These are phyloP conservation scores for Anolis sagrei DNA, from an alignment of 2,113 vertebrate genomes.

Conservation along the genomic window DNA sequence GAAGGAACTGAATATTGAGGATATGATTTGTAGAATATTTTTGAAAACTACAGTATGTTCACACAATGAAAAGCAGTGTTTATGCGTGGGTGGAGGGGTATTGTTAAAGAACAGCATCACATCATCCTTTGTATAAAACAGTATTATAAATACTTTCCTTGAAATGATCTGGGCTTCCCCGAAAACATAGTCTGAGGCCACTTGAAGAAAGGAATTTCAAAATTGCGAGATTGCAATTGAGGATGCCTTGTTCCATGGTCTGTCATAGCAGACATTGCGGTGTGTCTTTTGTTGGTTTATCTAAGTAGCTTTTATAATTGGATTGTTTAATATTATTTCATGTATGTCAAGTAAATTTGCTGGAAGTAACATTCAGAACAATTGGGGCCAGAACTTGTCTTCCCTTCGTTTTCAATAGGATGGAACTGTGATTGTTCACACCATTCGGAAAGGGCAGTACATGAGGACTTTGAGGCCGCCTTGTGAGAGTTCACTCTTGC, in stretches of 20 bases:
- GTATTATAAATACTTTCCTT: background rate
- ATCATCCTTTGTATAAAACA: background rate
- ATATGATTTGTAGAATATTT: background rate
- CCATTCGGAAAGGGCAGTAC: conserved; percentile 90
- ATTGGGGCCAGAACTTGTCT: background rate
- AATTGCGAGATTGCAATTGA: background rate
- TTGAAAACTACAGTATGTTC: background rate
- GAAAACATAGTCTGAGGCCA: background rate
- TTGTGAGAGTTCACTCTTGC: conserved; percentile 88
- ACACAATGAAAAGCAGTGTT: background rate
- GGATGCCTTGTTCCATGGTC: background rate
- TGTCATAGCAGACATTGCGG: no score
- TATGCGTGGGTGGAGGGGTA: background rate
- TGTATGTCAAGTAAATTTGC: background rate
- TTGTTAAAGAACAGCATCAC: background rate
- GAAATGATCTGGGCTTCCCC: background rate
- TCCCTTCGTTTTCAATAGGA: conserved; percentile 76
- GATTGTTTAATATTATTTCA: background rate
- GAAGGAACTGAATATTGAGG: no score
- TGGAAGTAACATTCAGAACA: background rate
- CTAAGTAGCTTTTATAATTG: background rate
- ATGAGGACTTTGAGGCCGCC: conserved; percentile 90
- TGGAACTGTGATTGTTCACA: conserved; percentile 91
- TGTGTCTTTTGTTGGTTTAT: background rate
- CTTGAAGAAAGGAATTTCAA: background rate